Evolutionary conservation across 2,113 vertebrate species (phyloP), one percentile per base, ranked within the genome.

Genomic region (Coryphaenoides rupestris): DNA sequence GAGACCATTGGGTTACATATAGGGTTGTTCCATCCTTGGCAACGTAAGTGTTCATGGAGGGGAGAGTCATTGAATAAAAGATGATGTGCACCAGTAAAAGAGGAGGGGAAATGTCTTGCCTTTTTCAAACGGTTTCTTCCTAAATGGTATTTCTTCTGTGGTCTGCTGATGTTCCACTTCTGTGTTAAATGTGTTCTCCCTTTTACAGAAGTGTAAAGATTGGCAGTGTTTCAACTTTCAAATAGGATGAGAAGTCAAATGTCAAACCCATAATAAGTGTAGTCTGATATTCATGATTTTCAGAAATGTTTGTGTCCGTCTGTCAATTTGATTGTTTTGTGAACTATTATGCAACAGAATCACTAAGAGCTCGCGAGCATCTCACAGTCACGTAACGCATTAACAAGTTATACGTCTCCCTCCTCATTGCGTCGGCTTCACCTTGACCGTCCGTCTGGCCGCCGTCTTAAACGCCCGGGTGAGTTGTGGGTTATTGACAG

Each of bases 401-500:
- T 5, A 21, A 53, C 45, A 61, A 33, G 58, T 68, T 22, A 12
- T 7, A 67, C 56, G 46, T 64, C n/a, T 50, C 16, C 13, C 14
- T 22, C 23, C 55, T 64, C 52, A 56, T 68, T 58, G 33, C 54
- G 65, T 67, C 62, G 16, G 21, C 58, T n/a, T n/a, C 72, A 68
- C 78, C 78, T 58, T 54, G 67, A 70, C 59, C 55, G n/a, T n/a
- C n/a, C n/a, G n/a, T n/a, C n/a, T n/a, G n/a, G n/a, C n/a, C n/a
- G n/a, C 64, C 54, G 19, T 10, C 33, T 40, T 40, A 65, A n/a
- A n/a, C 72, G 72, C 68, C 60, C 60, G 55, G 26, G 63, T 62
- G 55, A 77, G 60, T 59, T 63, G 68, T 70, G 61, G 75, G 67
- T 65, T n/a, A 63, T 63, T 78, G 72, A 65, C 63, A 82, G 79